A percentile compares a stretch with the other conserved stretches of the same genome.
phyloP scores from a whole-genome alignment of 2,797 vertebrate genomes.

The Smutsia temminckii region DNA sequence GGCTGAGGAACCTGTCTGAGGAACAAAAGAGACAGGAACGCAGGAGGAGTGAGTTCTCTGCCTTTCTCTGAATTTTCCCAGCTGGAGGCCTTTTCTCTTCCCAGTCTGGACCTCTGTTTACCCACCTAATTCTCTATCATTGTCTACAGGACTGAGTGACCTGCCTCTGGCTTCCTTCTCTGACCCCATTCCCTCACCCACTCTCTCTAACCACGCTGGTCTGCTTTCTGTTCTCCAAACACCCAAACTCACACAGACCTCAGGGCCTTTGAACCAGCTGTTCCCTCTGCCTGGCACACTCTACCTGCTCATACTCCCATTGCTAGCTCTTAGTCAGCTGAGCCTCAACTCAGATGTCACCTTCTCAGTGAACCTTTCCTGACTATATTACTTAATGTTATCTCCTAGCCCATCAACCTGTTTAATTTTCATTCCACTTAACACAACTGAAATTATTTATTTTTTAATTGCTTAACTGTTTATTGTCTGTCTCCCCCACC shows the following conservation, averaged over 20 bases:
- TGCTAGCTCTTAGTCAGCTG: neutral
- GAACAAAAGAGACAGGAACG: neutral
- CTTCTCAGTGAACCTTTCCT: neutral
- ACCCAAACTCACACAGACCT: neutral
- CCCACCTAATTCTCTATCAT: neutral
- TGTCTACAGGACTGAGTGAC: neutral
- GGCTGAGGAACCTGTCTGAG: neutral
- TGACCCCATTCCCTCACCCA: neutral
- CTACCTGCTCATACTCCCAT: neutral
- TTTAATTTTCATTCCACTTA: constrained; percentile 27
- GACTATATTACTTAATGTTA: neutral
- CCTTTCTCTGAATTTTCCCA: neutral
- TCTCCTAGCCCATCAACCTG: neutral
- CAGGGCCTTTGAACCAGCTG: constrained; percentile 2
- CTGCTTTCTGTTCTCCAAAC: constrained; percentile 14
- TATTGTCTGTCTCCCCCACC: neutral
- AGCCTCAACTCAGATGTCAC: neutral
- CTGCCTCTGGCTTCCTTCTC: neutral
- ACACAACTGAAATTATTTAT: constrained; percentile 15
- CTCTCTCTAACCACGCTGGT: neutral
- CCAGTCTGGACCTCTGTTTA: neutral
- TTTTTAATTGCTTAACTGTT: neutral
- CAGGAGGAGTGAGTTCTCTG: neutral
- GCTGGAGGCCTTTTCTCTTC: neutral
- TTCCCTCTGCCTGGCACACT: neutral